Base-by-base conservation (phyloP, 1,140 invertebrate genomes). In the Bombus balteatus region DNA sequence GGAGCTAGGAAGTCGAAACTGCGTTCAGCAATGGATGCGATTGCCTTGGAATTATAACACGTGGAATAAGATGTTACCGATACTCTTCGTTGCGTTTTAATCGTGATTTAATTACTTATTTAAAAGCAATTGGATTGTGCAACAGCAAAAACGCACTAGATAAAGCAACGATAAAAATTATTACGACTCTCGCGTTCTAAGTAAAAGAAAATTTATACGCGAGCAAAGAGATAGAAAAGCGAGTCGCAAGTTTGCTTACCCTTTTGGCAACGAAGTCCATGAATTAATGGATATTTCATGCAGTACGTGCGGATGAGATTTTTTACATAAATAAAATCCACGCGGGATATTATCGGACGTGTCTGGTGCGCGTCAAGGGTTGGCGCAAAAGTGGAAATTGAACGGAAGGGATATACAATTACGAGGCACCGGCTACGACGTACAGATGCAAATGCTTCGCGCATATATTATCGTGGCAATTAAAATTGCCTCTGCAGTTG, bases 381-480 rank as follows among this genome's bases (percentile, higher is more conserved):
- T 72, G 68, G 79, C 47, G 79, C 72, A 81, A 81, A 77, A 57
- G 43, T 57, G 47, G 43, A 68, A 76, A 77, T 39, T 47, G 65
- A 73, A 82, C 71, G 80, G 28, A 47, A 82, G 53, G 28, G 71
- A 32, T 43, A 32, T 47, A 47, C 22, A 18, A 59, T 82, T 62
- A 66, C 39, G 57, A 82, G 71, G n/a, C 59, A 25, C 34, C 39
- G 57, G 41, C 53, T 18, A 28, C 70, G 18, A 47, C 0, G 32
- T 41, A 28, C 81, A 57, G 41, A 76, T 68, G 72, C 73, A 66
- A 83, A 83, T 57, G 43, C 1, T 28, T 6, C 32, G 41, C 72
- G 73, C 62, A 66, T 83, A 41, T 77, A 83, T 76, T 83, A 83
- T 76, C 53, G 73, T 68, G 41, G 72, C 73, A 83, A 83, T 83